Conservation (phyloP, 2,888 invertebrate genomes). For the Scelioninae gen. 2 region DNA sequence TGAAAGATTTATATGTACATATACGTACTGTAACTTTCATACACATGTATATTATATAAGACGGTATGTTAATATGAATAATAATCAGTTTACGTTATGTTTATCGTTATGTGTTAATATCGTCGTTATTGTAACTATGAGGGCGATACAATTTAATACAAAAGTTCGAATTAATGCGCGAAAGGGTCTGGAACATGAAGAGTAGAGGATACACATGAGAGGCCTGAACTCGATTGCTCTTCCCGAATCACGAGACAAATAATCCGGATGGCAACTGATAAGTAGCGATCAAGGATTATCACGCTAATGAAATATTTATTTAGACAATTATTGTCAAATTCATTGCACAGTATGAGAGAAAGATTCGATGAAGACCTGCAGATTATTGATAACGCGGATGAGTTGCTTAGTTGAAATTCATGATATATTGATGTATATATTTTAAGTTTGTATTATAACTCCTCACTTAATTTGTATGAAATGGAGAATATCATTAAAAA, state of each 20-base stretch:
- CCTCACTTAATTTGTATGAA: slow-evolving; percentile 74
- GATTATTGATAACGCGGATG: slow-evolving; percentile 69
- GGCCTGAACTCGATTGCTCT: slow-evolving; percentile 62
- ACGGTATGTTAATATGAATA: slow-evolving; percentile 47
- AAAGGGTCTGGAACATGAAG: slow-evolving; percentile 35
- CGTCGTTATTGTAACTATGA: slow-evolving; percentile 25
- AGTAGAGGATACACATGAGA: slow-evolving; percentile 27
- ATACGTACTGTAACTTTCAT: slow-evolving; percentile 43
- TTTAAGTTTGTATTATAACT: slow-evolving; percentile 75
- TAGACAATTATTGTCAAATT: slow-evolving; percentile 71
- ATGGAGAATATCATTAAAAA: slow-evolving; percentile 74
- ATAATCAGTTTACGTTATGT: slow-evolving; percentile 50
- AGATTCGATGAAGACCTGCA: slow-evolving; percentile 67
- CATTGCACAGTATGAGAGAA: slow-evolving; percentile 70
- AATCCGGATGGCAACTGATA: slow-evolving; percentile 51
- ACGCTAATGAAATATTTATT: slow-evolving; percentile 69
- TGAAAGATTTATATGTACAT: slow-evolving; percentile 46
- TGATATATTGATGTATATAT: slow-evolving; percentile 74
- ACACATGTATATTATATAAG: slow-evolving; percentile 42
- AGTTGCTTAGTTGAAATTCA: slow-evolving; percentile 71
- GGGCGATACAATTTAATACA: slow-evolving; percentile 22
- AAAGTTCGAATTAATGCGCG: slow-evolving; percentile 21
- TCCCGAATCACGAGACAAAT: slow-evolving; percentile 61
- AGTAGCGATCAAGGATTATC: slow-evolving; percentile 58
- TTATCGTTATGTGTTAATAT: slow-evolving; percentile 26